Evolutionary conservation across 2,113 vertebrate genomes (phyloP).

Genomic region (Pogonocichla stellata): DNA sequence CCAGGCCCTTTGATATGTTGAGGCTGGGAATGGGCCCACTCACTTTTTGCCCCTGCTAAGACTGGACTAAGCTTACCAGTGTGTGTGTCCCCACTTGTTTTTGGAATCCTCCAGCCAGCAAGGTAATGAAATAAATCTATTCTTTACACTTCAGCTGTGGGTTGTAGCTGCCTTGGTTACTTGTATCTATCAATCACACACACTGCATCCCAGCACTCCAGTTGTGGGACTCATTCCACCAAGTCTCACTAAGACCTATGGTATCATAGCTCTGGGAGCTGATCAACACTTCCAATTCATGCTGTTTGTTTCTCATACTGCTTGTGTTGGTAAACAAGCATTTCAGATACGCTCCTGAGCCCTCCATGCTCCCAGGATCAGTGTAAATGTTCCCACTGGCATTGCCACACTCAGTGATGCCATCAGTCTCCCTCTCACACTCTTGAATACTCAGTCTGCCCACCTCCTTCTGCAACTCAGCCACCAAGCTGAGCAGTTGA

Average conservation of each 20-base stretch:
- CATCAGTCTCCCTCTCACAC: not conserved
- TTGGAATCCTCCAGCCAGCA: not conserved
- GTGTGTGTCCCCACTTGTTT: not conserved
- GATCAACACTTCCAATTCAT: not conserved
- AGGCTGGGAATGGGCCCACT: not conserved
- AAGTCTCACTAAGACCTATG: not conserved
- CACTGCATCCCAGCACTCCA: not conserved
- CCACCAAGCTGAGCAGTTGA: not conserved
- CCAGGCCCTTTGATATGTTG: not conserved
- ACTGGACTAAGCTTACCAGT: not conserved
- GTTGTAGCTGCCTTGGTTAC: not conserved
- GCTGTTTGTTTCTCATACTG: not conserved
- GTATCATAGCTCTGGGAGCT: not conserved
- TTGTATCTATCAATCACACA: not conserved
- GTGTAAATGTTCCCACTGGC: not conserved
- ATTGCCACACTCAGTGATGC: no score
- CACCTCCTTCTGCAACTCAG: not conserved
- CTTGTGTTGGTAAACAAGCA: not conserved
- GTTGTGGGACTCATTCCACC: not conserved
- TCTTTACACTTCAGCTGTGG: not conserved
- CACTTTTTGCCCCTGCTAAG: not conserved
- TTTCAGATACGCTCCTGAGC: not conserved
- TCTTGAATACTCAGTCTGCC: not conserved
- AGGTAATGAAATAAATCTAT: not conserved
- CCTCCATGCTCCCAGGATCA: not conserved